Base-by-base conservation (phyloP, 2,888 invertebrate species). In the Cyaniris semiargus region DNA sequence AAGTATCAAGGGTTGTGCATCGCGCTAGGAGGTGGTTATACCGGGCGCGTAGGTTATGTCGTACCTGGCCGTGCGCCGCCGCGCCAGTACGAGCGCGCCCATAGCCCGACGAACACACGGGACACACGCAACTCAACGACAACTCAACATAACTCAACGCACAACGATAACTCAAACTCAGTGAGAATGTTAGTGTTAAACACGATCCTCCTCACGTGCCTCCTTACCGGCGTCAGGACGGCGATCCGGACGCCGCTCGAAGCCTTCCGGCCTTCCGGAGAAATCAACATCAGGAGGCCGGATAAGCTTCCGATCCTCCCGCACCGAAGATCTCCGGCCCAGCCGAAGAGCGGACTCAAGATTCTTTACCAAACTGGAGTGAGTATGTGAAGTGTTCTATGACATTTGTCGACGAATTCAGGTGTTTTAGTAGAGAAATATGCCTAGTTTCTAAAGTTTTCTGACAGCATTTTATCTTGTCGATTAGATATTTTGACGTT, bases 341-440 rank as follows among this genome's bases (percentile, higher is more conserved):
- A 93, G 82, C 91, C 94, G 81, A 94, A 92, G 84, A 90, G 89
- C 81, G 90, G 94, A 79, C 93, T 95, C 78, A 95, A 95, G 88
- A 95, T 97, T 82, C 94, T 97, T 79, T 97, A 96, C 88, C 97
- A 96, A 91, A 95, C 95, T 79, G 96, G 96, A 95, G 96, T 96
- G 90, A 96, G 96, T 95, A 82, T 79, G 78, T 13, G 48, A 21
- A 71, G 71, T 71, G 71, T 71, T 71, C 7, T 58, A 21, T 60
- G 27, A 8, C 27, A 27, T 21, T 60, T 15, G 27, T 27, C 15
- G 13, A 27, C 13, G 27, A 27, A 27, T 60, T 23, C 10, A 10
- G 23, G 3, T 2, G 60, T 60, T 60, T 10, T 21, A 1, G 8
- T 60, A 13, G 13, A 23, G 23, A 60, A 23, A 23, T 21, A 60